phyloP scores from a whole-genome alignment of 2,888 invertebrate genomes.

The Meteorus colon region DNA sequence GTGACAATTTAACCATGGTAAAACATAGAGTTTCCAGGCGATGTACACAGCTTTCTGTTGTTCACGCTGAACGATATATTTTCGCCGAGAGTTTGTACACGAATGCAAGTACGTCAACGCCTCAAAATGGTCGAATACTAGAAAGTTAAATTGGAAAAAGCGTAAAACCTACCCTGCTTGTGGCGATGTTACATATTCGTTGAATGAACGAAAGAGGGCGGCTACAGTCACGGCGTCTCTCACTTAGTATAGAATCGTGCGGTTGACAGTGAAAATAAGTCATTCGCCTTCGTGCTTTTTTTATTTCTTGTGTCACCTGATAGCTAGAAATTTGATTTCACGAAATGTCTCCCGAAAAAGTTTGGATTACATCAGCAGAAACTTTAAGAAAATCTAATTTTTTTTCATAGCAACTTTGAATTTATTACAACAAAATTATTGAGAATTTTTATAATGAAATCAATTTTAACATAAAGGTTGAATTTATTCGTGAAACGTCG shows the following conservation, averaged over 20 bases:
- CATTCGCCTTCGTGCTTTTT: background rate
- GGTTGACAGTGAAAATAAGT: constrained; percentile 21
- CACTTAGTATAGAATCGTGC: constrained; percentile 4
- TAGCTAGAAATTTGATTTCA: constrained; percentile 30
- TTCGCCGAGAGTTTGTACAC: background rate
- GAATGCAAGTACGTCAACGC: constrained; percentile 11
- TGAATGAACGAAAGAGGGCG: background rate
- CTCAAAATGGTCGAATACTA: background rate
- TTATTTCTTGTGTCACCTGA: background rate
- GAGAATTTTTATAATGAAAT: constrained; percentile 31
- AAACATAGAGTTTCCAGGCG: background rate
- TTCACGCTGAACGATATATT: background rate
- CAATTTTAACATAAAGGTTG: background rate
- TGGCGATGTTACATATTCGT: background rate
- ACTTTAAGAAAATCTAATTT: constrained; percentile 24
- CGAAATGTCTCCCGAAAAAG: background rate
- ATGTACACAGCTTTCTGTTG: background rate
- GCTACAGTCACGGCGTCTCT: background rate
- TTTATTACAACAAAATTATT: constrained; percentile 26
- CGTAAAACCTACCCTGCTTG: background rate
- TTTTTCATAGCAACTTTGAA: background rate
- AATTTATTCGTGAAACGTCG: constrained; percentile 24
- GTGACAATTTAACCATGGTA: background rate
- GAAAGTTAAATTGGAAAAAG: constrained; percentile 41
- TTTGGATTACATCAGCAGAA: constrained; percentile 19